Conservation (phyloP, 2,113 vertebrate genomes). For the Atlantisia rogersi region DNA sequence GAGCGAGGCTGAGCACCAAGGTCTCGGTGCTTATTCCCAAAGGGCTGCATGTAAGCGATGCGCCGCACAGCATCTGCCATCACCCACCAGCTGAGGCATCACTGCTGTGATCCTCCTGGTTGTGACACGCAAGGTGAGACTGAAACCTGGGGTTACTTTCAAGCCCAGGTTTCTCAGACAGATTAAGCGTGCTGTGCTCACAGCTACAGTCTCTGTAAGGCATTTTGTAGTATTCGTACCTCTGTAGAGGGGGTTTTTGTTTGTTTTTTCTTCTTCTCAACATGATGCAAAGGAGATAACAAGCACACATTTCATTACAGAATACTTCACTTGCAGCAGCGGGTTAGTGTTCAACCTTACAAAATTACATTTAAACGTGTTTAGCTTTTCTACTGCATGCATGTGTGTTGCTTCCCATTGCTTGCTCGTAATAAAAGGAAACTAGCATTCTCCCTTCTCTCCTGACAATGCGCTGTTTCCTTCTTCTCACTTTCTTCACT, state of each 20-base stretch:
- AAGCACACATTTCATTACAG: neutral
- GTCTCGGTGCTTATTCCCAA: neutral
- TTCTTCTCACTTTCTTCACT: neutral
- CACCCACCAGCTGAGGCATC: neutral
- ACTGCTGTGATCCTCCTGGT: neutral
- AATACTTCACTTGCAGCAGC: neutral
- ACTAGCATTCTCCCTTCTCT: neutral
- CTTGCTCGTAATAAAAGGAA: conserved; percentile 16
- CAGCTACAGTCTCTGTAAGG: neutral
- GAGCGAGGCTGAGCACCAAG: neutral
- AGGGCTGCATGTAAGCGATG: neutral
- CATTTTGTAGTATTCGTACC: neutral
- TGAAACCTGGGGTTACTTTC: neutral
- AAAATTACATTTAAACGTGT: conserved; percentile 44
- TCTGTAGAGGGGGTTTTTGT: neutral
- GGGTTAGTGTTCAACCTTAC: conserved; percentile 8
- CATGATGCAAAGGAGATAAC: neutral
- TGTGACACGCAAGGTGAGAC: neutral
- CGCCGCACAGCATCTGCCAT: neutral
- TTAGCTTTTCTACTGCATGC: conserved; percentile 29
- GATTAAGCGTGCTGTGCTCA: neutral
- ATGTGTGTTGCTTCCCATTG: neutral
- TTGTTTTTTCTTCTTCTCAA: neutral
- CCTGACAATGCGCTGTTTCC: neutral
- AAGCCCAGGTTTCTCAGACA: neutral